Base-by-base conservation (phyloP, 1,140 invertebrate genomes). In the Bombus superbus region DNA sequence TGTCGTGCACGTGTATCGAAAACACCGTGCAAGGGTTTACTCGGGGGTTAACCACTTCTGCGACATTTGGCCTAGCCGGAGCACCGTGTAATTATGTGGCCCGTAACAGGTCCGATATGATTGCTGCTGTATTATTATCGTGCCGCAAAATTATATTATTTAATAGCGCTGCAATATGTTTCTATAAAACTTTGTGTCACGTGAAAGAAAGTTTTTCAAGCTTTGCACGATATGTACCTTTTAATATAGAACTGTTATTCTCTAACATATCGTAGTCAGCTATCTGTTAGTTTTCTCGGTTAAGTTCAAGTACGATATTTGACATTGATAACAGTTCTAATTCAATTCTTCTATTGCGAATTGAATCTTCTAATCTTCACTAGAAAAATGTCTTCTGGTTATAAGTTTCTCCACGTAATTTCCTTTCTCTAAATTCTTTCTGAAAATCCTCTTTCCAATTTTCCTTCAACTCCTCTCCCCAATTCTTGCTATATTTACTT, bases 1-100 rank as follows among this genome's bases (percentile, higher is more conserved):
- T 93, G 92, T 81, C 64, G 6, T 85, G 84, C 92, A 92, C 91
- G 91, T 92, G 92, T 86, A 66, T 66, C n/a, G 53, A 42, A 57
- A 78, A 86, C 86, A 68, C 87, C 64, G 87, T 73, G 81, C 72
- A 84, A 86, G 88, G 91, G 90, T 87, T 90, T 68, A 57, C 25
- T 73, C 40, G 53, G 35, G 88, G 90, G 92, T 92, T 91, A 92
- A 93, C 90, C 86, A 47, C 72, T 86, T 82, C 81, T 80, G 83
- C 86, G 90, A 91, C 90, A 91, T 91, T 91, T 91, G 90, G 90
- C 90, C 75, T 69, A 3, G 22, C 10, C 47, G 53, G n/a, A 62
- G 74, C 15, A 91, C 83, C 90, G 72, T 91, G n/a, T 89, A 91
- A 91, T 91, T 91, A 91, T 81, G 57, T 35, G 71, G 4, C 44